Evolutionary conservation across 2,888 invertebrate genomes (phyloP).

Genomic region (Alcis repandata): DNA sequence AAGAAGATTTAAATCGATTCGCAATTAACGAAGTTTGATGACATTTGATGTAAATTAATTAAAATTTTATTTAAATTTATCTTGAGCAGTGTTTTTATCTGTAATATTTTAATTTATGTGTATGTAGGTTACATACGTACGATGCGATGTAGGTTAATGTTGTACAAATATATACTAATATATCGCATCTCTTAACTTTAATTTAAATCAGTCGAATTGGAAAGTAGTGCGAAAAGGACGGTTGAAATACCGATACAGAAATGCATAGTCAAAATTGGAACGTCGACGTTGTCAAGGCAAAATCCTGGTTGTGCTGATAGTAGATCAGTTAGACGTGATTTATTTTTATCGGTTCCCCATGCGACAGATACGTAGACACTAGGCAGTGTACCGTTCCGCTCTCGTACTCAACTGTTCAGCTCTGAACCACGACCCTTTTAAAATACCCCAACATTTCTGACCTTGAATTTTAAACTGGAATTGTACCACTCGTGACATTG

Average conservation of each 20-base stretch:
- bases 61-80: too few species aligned
- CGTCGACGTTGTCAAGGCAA: neutral
- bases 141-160: too few species aligned
- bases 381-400: constrained; percentile 39
- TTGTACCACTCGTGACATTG: constrained; percentile 82
- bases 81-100: neutral
- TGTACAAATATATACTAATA: too few species aligned
- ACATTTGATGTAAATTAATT: too few species aligned
- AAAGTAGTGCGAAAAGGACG: neutral
- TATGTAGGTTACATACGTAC: too few species aligned
- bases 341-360: constrained; percentile 18
- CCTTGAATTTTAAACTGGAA: constrained; percentile 83
- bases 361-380: constrained; percentile 38
- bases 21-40: too few species aligned
- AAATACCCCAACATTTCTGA: constrained; percentile 76
- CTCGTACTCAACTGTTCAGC: constrained; percentile 43
- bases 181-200: too few species aligned
- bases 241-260: neutral
- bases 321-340: constrained; percentile 13
- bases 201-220: too few species aligned
- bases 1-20: neutral
- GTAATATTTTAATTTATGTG: neutral
- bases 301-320: constrained; percentile 3
- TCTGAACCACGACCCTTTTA: constrained; percentile 56
- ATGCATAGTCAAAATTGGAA: neutral